Evolutionary conservation across 2,888 invertebrate genomes (phyloP), one percentile per base, ranked within the genome.

Genomic region (Cryptus viduatorius): DNA sequence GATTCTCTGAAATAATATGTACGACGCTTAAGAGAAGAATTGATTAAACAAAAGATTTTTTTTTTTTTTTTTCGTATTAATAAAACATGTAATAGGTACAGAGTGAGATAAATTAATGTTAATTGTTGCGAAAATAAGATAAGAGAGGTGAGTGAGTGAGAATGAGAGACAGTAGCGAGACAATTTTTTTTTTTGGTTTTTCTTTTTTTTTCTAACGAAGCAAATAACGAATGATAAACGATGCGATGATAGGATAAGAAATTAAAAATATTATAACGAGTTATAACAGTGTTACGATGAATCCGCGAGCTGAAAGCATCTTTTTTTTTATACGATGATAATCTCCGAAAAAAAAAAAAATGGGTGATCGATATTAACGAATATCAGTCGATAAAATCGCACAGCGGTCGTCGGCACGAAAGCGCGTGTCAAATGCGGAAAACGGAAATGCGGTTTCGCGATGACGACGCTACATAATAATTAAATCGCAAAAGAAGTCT

Each of bases 401-500:
- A 72, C 48, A 56, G 61, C 46, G 71, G 46, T 48, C 37, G 59
- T 48, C 69, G 80, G 71, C 82, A 86, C 69, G 79, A 61, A 65
- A 44, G 72, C 59, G 68, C 67, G 80, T 71, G 61, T 79, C 65
- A 86, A 86, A 84, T 86, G 86, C 84, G 80, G 67, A 86, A 84
- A 73, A 80, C 82, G 82, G 82, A 86, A 86, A 86, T 86, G 86
- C 86, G 79, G 44, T 78, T 80, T 77, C 80, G 79, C 84, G 82
- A 78, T 80, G 61, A 82, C 44, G 53, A 69, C 69, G 73, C 64
- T 59, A 65, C 56, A 44, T 29, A 44, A 61, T 44, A 77, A 76
- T 31, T 59, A 68, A 68, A 75, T 72, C 56, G 59, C 67, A 68
- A 16, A 64, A 59, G 42, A 65, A 59, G 46, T 56, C 61, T 42